A percentile compares a stretch with the other conserved stretches of the same genome.
phyloP scores from a whole-genome alignment of 53 echinoderm and acorn worm genomes.

The Zoroaster sp. region DNA sequence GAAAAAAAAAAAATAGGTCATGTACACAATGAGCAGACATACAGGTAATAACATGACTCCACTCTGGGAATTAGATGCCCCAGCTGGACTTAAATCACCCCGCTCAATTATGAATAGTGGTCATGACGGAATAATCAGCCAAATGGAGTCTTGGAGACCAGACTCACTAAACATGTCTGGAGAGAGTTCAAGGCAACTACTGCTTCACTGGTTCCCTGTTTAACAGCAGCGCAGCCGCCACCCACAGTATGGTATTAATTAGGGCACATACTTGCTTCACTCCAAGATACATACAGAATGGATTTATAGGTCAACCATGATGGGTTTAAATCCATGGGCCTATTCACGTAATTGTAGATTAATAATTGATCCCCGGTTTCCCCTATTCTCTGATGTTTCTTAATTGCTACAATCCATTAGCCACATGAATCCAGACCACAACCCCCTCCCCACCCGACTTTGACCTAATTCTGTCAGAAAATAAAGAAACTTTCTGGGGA shows the following conservation, averaged over 20 bases:
- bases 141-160: background rate
- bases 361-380: slow-evolving; percentile 9
- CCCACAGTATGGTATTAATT: slow-evolving; percentile 12
- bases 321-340: background rate
- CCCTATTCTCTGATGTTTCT: background rate
- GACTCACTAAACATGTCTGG: background rate
- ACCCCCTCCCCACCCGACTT: background rate
- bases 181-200: background rate
- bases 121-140: background rate
- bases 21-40: slow-evolving; percentile 23
- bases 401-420: slow-evolving; percentile 11
- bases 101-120: background rate
- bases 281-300: background rate
- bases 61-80: background rate
- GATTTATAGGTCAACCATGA: slow-evolving; percentile 34
- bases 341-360: background rate
- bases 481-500: background rate
- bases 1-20: slow-evolving; percentile 9
- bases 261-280: background rate
- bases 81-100: slow-evolving; percentile 28
- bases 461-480: background rate
- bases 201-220: background rate
- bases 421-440: background rate
- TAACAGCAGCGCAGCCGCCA: background rate
- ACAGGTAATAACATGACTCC: slow-evolving; percentile 19